A percentile compares a stretch with the other conserved stretches of the same genome.
phyloP scores from a whole-genome alignment of 2,113 vertebrate species.

The Saguinus midas region DNA sequence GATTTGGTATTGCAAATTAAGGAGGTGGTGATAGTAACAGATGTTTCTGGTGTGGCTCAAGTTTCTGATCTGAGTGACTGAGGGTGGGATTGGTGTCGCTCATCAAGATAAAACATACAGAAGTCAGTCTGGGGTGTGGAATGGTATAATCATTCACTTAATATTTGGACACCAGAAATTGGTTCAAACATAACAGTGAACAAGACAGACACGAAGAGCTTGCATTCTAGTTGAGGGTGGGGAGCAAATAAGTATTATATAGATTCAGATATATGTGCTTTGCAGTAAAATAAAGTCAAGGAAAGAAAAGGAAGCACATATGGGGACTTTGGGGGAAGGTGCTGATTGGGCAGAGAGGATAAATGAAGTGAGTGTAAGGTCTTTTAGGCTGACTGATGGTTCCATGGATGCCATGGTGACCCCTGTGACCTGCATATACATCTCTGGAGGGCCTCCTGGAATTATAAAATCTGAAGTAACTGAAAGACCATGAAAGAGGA shows the following conservation, averaged over 20 bases:
- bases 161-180: not conserved
- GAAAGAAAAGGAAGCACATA: not conserved
- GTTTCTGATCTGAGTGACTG: not conserved
- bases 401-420: too few relatives aligned
- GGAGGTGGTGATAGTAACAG: not conserved
- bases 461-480: too few relatives aligned
- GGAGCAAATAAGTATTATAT: not conserved
- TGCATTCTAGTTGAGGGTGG: not conserved
- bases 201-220: not conserved
- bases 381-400: too few relatives aligned
- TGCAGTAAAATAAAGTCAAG: not conserved
- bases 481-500: too few relatives aligned
- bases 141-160: conserved; percentile 17
- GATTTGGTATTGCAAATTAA: too few relatives aligned
- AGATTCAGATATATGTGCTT: not conserved
- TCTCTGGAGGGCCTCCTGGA: too few relatives aligned
- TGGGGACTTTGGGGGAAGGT: not conserved
- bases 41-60: conserved; percentile 17
- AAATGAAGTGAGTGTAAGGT: not conserved
- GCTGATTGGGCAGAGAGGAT: not conserved
- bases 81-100: not conserved
- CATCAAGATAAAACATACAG: not conserved
- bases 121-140: not conserved
- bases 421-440: too few relatives aligned
- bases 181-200: not conserved